Evolutionary conservation across 2,888 invertebrate species (phyloP).

Genomic region (Morpho helenor): DNA sequence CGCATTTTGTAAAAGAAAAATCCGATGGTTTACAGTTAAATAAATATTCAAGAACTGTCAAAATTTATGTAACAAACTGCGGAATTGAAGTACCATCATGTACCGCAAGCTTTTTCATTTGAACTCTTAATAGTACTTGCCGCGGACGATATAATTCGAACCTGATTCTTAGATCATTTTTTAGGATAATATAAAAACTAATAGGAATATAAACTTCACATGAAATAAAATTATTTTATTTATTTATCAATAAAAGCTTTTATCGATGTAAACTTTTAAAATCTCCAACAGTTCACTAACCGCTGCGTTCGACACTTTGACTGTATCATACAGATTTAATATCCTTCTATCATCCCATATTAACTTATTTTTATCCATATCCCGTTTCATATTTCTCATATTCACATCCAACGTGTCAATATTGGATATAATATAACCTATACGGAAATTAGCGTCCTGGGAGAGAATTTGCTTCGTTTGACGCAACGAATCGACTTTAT

Average conservation of each 20-base stretch:
- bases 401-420: constrained; percentile 42
- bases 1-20: no score
- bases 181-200: no score
- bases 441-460: constrained; percentile 33
- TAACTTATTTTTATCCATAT: constrained; percentile 32
- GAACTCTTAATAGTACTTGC: no score
- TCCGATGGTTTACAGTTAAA: no score
- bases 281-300: constrained; percentile 32
- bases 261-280: constrained; percentile 28
- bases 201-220: no score
- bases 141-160: no score
- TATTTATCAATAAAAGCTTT: background rate
- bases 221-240: no score
- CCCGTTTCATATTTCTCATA: constrained; percentile 34
- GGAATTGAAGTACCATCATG: no score
- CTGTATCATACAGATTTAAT: constrained; percentile 40
- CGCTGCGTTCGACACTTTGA: constrained; percentile 35
- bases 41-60: no score
- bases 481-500: constrained; percentile 33
- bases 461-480: constrained; percentile 32
- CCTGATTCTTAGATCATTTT: no score
- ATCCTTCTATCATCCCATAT: constrained; percentile 37
- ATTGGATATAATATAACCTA: constrained; percentile 47
- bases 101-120: no score
- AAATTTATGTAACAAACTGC: no score